Base-by-base conservation (phyloP, 1,140 invertebrate species). In the Diploscapter pachys region DNA sequence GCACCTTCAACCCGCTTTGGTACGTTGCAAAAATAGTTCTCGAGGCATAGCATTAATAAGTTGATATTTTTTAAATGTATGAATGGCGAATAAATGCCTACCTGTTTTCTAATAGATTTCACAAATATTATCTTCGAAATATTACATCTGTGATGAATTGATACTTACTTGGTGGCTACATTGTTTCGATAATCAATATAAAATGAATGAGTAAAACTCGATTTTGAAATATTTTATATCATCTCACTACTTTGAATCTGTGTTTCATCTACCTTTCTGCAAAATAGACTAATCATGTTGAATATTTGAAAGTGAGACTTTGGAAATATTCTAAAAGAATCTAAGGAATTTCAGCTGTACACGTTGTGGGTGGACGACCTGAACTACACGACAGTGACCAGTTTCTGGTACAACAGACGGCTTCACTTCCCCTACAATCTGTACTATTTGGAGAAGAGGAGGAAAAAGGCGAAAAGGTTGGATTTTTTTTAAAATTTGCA, bases 341-440 rank as follows among this genome's bases (percentile, higher is more conserved):
- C 31, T 0, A 64, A 55, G 8, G 5, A 54, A 63, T 72, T 82
- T 76, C 65, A 84, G 83, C 63, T 79, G 6, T 78, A 86, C 52
- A 69, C 76, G 13, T 62, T 86, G 6, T 85, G 83, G 83, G 62
- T 78, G 4, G 83, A 85, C 62, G 77, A 85, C 49, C 63, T 73
- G 57, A 85, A 85, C 68, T 85, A 81, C 73, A 70, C 55, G 49
- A 78, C 84, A 56, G 79, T 85, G 48, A 81, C 80, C 9, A 80
- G 81, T 31, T 71, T 79, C 59, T 81, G 79, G 80, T 85, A 77
- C 63, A 67, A 82, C 1, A 72, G 69, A 11, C 81, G 80, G 31
- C 51, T 85, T 13, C 62, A 63, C 5, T 85, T 84, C 59, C 80
- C 80, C 11, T 82, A 84, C 73, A 80, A 83, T 55, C 55, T 83